phyloP scores from a whole-genome alignment of 2,888 invertebrate species.

The Pristionchus maxplancki region DNA sequence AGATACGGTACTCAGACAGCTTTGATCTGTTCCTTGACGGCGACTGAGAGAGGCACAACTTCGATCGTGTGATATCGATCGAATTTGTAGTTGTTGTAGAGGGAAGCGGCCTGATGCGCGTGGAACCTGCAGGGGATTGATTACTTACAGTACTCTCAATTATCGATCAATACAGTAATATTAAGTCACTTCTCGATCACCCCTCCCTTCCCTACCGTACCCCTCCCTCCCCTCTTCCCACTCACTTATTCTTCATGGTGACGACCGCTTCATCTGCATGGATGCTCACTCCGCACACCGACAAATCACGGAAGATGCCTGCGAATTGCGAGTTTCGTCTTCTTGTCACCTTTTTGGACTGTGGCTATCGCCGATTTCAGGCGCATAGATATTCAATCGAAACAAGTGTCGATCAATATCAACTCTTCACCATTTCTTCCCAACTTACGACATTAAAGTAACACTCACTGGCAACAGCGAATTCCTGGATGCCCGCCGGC shows the following conservation, averaged over 20 bases:
- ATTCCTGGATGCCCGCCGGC: constrained; percentile 17
- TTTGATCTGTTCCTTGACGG: constrained; percentile 6
- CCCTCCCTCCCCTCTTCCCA: too few species aligned
- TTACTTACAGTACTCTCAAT: background rate
- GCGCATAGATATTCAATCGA: too few species aligned
- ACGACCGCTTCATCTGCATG: constrained; percentile 57
- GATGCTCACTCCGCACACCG: constrained; percentile 24
- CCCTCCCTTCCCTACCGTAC: background rate
- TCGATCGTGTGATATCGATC: constrained; percentile 41
- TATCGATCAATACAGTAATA: background rate
- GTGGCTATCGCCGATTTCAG: too few species aligned
- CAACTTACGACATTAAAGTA: too few species aligned
- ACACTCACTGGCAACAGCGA: constrained; percentile 43
- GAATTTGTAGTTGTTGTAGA: constrained; percentile 7
- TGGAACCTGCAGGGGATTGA: constrained; percentile 49
- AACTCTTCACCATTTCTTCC: background rate
- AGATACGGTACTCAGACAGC: constrained; percentile 8
- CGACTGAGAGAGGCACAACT: constrained; percentile 5
- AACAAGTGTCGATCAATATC: too few species aligned
- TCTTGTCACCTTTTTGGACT: background rate
- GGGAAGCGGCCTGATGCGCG: constrained; percentile 24
- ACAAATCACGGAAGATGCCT: constrained; percentile 46
- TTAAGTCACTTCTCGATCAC: constrained; percentile 14
- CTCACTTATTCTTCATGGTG: constrained; percentile 62
- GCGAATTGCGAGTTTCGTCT: background rate